These are phyloP conservation scores for Petrocephalus schoutedeni DNA, from an alignment of 2,797 vertebrate species.

Conservation along the genomic window DNA sequence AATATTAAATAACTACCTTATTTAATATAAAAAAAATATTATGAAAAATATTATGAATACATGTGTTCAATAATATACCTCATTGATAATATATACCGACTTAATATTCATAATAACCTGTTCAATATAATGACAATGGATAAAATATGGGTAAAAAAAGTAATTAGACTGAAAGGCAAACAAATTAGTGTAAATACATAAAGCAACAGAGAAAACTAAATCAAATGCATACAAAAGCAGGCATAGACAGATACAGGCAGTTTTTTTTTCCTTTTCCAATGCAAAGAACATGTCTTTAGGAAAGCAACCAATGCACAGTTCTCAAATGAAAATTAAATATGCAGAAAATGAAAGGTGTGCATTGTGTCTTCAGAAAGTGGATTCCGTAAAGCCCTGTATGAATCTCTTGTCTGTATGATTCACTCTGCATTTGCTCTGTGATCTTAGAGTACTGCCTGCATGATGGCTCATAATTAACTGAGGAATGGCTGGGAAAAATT, in stretches of 20 bases:
- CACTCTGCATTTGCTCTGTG: background rate
- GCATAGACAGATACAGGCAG: background rate
- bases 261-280: background rate
- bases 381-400: background rate
- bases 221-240: background rate
- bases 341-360: background rate
- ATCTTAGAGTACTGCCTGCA: conserved; percentile 46
- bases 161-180: background rate
- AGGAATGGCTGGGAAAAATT: conserved; percentile 63
- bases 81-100: background rate
- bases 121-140: background rate
- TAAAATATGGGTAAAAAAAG: background rate
- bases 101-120: background rate
- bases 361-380: background rate
- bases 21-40: too few species aligned
- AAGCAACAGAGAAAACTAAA: background rate
- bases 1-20: background rate
- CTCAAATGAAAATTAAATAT: background rate
- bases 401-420: background rate
- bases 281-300: background rate
- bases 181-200: background rate
- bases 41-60: background rate
- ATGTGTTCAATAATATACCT: background rate
- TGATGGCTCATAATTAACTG: conserved; percentile 65
- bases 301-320: background rate